A percentile compares a stretch with the other conserved stretches of the same genome.
These are phyloP conservation scores for Percopsis transmontana DNA, from an alignment of 2,113 vertebrate species.

Conservation along the genomic window DNA sequence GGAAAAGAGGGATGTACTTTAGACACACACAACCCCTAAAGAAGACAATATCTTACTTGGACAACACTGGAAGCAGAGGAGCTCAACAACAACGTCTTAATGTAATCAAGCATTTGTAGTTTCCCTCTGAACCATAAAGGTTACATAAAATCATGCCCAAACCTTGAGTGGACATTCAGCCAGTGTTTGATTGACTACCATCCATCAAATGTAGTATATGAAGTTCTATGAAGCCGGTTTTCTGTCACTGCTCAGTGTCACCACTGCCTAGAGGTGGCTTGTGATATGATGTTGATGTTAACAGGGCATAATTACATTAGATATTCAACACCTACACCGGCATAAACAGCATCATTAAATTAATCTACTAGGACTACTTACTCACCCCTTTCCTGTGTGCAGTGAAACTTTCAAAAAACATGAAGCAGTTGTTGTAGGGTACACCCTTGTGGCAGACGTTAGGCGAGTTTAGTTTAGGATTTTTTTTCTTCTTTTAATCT, in stretches of 20 bases:
- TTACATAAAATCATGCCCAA: conserved; percentile 15
- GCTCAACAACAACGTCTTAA: conserved; percentile 1
- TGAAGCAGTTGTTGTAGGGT: too few species aligned
- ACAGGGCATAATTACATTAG: too few species aligned
- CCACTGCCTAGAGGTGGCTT: too few species aligned
- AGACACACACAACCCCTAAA: conserved; percentile 4
- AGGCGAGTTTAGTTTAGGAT: conserved; percentile 3
- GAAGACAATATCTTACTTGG: not conserved
- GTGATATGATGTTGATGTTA: too few species aligned
- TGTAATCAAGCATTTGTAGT: conserved; percentile 21
- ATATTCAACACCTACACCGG: too few species aligned
- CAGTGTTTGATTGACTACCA: conserved; percentile 14
- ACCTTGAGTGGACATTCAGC: conserved; percentile 24
- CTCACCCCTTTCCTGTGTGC: too few species aligned
- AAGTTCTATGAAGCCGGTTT: conserved; percentile 27
- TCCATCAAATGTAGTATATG: not conserved
- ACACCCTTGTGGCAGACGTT: not conserved
- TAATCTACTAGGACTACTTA: too few species aligned
- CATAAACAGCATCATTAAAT: too few species aligned
- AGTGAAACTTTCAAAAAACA: too few species aligned
- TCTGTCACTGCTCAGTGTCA: not conserved
- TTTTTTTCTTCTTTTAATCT: conserved; percentile 17
- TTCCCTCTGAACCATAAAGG: conserved; percentile 15
- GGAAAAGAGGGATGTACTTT: not conserved
- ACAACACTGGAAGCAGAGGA: not conserved